A percentile compares a stretch with the other conserved stretches of the same genome.
Evolutionary conservation across 2,113 vertebrate genomes (phyloP).

Genomic region (Parus major): DNA sequence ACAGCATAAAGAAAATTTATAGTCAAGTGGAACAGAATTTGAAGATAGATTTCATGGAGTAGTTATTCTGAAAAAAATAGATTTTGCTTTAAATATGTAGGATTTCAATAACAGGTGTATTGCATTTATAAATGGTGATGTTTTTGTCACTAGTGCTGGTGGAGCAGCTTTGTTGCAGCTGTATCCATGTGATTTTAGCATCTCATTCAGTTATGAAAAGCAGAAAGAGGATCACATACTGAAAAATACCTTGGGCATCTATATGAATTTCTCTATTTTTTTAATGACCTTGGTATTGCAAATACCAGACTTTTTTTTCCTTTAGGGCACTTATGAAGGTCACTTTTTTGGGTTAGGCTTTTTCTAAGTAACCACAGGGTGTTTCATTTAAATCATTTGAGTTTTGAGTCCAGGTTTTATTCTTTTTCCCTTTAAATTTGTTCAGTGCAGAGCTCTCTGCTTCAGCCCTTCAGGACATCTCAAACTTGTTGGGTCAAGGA

Average conservation of each 20-base stretch:
- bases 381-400: background rate
- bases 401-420: background rate
- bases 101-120: conserved; percentile 21
- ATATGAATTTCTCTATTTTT: background rate
- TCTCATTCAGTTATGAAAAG: background rate
- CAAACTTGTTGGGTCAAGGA: background rate
- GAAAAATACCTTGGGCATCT: background rate
- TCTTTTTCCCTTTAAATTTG: background rate
- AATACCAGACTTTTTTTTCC: background rate
- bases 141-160: background rate
- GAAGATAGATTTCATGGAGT: background rate
- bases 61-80: background rate
- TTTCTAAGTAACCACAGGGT: background rate
- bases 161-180: background rate
- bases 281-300: background rate
- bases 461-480: background rate
- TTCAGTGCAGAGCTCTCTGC: background rate
- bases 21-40: background rate
- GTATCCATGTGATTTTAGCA: background rate
- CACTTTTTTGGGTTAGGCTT: background rate
- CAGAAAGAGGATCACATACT: background rate
- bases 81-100: conserved; percentile 10
- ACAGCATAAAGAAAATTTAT: background rate
- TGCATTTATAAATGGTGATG: background rate
- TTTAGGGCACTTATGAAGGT: background rate